These are phyloP conservation scores for Meganola albula DNA, from an alignment of 2,888 invertebrate species.

Conservation along the genomic window DNA sequence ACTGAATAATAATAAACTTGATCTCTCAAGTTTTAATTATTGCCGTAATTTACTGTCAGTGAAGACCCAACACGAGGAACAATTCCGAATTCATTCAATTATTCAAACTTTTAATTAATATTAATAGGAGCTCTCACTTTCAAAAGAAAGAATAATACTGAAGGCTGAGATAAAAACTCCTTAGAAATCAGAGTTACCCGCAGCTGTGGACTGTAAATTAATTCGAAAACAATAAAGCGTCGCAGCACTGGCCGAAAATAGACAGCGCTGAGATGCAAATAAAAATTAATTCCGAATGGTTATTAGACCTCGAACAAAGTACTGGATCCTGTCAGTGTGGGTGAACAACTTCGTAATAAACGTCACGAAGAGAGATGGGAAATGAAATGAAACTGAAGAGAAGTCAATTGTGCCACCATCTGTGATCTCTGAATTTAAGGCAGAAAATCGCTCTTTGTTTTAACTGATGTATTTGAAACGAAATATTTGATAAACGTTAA, in stretches of 20 bases:
- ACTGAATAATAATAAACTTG: constrained; percentile 55
- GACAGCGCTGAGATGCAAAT: constrained; percentile 51
- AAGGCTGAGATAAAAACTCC: constrained; percentile 69
- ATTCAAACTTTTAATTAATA: constrained; percentile 78
- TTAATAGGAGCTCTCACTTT: constrained; percentile 74
- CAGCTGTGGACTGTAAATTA: constrained; percentile 74
- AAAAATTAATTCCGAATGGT: constrained; percentile 68
- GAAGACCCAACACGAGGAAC: constrained; percentile 62
- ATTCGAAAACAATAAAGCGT: constrained; percentile 74
- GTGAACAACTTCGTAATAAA: constrained; percentile 59
- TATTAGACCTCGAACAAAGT: constrained; percentile 64
- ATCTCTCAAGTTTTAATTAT: constrained; percentile 65
- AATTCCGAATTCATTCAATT: constrained; percentile 73
- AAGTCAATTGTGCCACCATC: constrained; percentile 58
- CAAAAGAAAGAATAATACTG: constrained; percentile 73
- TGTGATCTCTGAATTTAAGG: no score
- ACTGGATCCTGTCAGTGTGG: constrained; percentile 45
- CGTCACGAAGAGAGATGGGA: constrained; percentile 70
- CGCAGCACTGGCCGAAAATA: constrained; percentile 55
- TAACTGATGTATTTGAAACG: no score
- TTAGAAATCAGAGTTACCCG: constrained; percentile 70
- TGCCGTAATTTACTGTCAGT: constrained; percentile 59
- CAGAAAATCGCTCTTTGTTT: no score
- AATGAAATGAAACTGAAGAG: constrained; percentile 74
- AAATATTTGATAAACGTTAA: no score